Evolutionary conservation across 1,140 invertebrate species (phyloP).

Genomic region (Cotesia typhae): DNA sequence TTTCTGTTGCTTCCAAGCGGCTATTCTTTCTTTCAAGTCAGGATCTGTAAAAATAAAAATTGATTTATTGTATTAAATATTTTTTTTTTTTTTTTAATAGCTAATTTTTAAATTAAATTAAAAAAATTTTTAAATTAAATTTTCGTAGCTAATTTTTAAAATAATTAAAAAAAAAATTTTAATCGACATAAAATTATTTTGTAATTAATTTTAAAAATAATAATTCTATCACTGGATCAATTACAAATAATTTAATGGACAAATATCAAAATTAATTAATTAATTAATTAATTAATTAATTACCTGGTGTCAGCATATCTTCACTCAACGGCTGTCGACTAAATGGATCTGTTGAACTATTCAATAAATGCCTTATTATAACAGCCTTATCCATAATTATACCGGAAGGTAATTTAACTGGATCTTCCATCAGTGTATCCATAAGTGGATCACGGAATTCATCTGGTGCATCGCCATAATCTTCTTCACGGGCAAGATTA

Average conservation of each 20-base stretch:
- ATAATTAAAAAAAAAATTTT: too few species aligned
- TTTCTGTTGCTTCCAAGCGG: conserved; percentile 80
- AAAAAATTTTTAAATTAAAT: background rate
- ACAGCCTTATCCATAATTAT: conserved; percentile 95
- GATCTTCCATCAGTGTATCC: conserved; percentile 97
- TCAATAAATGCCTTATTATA: conserved; percentile 92
- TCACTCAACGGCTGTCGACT: conserved; percentile 92
- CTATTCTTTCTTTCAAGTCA: conserved; percentile 81
- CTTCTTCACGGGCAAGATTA: conserved; percentile 88
- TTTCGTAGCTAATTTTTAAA: too few species aligned
- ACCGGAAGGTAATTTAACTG: conserved; percentile 92
- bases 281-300: conserved; percentile 41
- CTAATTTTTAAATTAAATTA: too few species aligned
- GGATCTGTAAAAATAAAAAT: conserved; percentile 67
- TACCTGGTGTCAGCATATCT: conserved; percentile 84
- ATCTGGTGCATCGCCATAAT: conserved; percentile 95
- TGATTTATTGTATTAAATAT: conserved; percentile 15
- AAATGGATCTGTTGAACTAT: conserved; percentile 97
- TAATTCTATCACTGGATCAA: background rate
- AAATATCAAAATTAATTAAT: conserved; percentile 6
- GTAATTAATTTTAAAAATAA: too few species aligned
- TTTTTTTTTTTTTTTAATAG: too few species aligned
- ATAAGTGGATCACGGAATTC: conserved; percentile 97
- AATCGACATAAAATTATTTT: too few species aligned
- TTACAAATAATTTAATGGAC: background rate